Base-by-base conservation (phyloP, 2,797 vertebrate species). In the Sebastes matsubarae region DNA sequence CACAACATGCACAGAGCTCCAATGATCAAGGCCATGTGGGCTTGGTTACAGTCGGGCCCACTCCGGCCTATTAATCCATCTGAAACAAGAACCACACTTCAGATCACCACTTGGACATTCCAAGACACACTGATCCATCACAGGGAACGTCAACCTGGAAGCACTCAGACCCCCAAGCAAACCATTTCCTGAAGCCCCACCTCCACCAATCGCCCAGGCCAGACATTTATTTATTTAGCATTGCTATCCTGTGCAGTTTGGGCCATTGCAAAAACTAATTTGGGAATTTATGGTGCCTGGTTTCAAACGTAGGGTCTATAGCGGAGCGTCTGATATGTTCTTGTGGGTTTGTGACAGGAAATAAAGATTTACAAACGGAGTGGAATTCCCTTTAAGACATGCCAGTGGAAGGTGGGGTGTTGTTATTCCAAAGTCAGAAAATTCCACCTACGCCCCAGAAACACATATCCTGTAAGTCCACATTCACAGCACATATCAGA, bases 201-300 rank as follows among this genome's bases (percentile, higher is more conserved):
- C 82, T 88, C 88, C 88, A 82, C 89, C 93, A 85, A 86, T 85
- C 25, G 67, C 55, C 77, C 57, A 38, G 29, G 65, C 79, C 86
- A 87, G 89, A 90, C 88, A 90, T 92, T 88, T 94, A 91, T 95
- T 93, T 95, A 89, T 92, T 90, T 79, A 91, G 82, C 80, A 75
- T 75, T 60, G 68, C 81, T 88, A 83, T 89, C 88, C 69, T 66
- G 83, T 74, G 75, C 77, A 68, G 72, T 90, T 87, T 81, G 64
- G 77, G 77, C 72, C 73, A 77, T 68, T 92, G 77, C 72, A 79
- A 88, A 90, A 88, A 89, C 58, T 25, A 85, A 93, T 88, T 83
- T 86, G 72, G 75, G 66, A 79, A 83, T 90, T 88, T 85, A 78
- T 72, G 78, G 86, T 81, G 87, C 81, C 75, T 73, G 77, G 79